These are phyloP conservation scores for Eristalinus aeneus DNA, from an alignment of 2,888 invertebrate genomes.

Conservation along the genomic window DNA sequence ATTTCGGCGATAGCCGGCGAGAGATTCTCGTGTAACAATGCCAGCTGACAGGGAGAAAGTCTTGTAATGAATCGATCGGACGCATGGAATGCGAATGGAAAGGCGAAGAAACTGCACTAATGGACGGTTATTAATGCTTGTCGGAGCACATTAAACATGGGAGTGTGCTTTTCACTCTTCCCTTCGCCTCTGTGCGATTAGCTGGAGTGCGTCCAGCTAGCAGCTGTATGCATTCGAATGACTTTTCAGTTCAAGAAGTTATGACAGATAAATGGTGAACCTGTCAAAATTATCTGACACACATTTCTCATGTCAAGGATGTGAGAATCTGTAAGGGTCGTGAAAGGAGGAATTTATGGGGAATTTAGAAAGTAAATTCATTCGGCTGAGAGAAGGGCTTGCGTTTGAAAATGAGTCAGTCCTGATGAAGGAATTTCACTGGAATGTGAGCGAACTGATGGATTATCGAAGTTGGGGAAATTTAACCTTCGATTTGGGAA, in stretches of 20 bases:
- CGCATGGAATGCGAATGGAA: constrained; percentile 13
- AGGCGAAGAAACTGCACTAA: constrained; percentile 10
- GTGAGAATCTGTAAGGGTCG: background rate
- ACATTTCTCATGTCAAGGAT: background rate
- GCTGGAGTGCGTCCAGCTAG: background rate
- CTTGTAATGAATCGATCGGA: constrained; percentile 22
- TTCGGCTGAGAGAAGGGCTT: background rate
- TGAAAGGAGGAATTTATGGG: background rate
- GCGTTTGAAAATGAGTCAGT: background rate
- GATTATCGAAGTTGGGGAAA: too few relatives aligned
- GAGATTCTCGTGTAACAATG: background rate
- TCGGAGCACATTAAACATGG: background rate
- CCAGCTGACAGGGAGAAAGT: constrained; percentile 44
- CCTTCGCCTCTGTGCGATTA: background rate
- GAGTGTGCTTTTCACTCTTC: background rate
- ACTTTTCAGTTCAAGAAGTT: background rate
- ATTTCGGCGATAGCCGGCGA: background rate
- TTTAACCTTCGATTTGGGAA: too few relatives aligned
- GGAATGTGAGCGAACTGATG: background rate
- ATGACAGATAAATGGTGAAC: background rate
- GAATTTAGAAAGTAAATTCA: background rate
- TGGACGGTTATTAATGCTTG: constrained; percentile 37
- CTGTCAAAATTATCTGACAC: background rate
- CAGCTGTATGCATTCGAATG: background rate
- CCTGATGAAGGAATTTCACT: background rate